phyloP scores from a whole-genome alignment of 1,140 invertebrate genomes.

The Anastatus disparis region DNA sequence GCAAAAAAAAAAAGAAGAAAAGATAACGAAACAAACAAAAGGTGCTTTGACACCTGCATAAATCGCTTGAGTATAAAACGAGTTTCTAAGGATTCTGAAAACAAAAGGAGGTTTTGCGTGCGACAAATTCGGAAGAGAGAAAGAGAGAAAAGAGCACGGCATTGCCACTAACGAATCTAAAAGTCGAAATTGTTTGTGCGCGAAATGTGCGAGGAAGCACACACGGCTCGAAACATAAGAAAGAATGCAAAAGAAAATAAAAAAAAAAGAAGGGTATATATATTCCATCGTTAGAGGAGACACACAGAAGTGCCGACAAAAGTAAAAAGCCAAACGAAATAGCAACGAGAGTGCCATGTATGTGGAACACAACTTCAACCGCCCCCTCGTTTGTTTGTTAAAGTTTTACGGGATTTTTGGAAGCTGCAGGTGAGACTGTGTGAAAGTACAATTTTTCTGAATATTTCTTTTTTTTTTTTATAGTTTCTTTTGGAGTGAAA shows the following conservation, averaged over 20 bases:
- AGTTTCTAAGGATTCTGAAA: neutral
- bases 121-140: conserved; percentile 6
- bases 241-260: neutral
- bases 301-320: conserved; percentile 1
- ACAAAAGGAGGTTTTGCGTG: neutral
- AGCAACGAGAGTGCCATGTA: no score
- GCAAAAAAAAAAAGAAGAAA: neutral
- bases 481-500: no score
- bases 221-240: neutral
- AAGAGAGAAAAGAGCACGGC: neutral
- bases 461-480: no score
- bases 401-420: no score
- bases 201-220: conserved; percentile 1
- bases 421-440: no score
- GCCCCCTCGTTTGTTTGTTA: no score
- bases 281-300: neutral
- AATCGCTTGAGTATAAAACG: conserved; percentile 9
- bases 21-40: neutral
- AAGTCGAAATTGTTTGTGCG: neutral
- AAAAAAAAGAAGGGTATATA: neutral
- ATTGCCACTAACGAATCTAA: conserved; percentile 21
- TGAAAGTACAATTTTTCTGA: no score
- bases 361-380: no score
- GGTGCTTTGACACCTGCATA: neutral
- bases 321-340: conserved; percentile 24